Evolutionary conservation across 2,113 vertebrate genomes (phyloP).

Genomic region (Bubo scandiacus): DNA sequence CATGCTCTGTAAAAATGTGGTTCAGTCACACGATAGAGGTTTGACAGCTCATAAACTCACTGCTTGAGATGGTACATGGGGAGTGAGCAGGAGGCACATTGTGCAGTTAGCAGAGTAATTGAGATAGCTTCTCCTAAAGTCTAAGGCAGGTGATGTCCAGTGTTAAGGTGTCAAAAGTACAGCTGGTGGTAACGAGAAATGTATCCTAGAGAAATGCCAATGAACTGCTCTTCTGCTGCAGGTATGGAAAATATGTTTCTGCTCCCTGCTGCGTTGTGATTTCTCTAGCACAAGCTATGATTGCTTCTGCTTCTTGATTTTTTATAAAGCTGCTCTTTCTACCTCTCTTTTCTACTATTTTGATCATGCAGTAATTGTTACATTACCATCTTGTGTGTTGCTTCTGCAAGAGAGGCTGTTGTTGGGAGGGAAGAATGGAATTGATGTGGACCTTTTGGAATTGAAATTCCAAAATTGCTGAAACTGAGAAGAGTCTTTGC

Average conservation of each 20-base stretch:
- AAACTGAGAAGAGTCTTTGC: background rate
- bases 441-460: background rate
- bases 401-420: background rate
- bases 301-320: background rate
- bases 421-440: background rate
- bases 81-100: background rate
- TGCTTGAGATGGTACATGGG: background rate
- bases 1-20: background rate
- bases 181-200: background rate
- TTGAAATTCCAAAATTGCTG: background rate
- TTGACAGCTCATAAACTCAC: background rate
- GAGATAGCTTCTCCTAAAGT: background rate
- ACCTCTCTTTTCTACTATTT: background rate
- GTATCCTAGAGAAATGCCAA: background rate
- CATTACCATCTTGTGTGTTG: background rate
- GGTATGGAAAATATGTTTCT: background rate
- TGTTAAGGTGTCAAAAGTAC: background rate
- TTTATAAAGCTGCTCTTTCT: background rate
- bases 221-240: background rate
- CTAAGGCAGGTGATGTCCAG: background rate
- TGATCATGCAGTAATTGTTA: background rate
- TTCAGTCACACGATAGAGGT: background rate
- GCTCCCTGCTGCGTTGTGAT: background rate
- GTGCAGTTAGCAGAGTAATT: slow-evolving; percentile 1
- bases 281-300: background rate